These are phyloP conservation scores for Cliona cf. orientalis DNA, from an alignment of 37 sponge, comb jelly and placozoan species.

Conservation along the genomic window DNA sequence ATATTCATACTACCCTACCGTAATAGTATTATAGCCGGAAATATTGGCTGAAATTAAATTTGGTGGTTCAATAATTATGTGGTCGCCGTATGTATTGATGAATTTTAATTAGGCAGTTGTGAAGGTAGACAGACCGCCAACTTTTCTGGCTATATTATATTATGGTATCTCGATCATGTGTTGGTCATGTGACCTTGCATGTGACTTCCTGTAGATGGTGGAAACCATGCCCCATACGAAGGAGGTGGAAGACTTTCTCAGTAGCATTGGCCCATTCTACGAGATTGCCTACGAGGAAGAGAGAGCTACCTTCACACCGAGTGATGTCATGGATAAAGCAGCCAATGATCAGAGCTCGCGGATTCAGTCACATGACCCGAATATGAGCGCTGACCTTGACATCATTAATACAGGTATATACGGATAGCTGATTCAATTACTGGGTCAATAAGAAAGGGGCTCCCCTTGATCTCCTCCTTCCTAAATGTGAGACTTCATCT, in stretches of 20 bases:
- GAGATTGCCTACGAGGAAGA: slow-evolving; percentile 23
- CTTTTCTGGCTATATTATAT: too few relatives aligned
- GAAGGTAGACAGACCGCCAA: too few relatives aligned
- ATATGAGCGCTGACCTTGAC: too few relatives aligned
- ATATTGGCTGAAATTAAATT: too few relatives aligned
- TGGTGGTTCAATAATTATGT: too few relatives aligned
- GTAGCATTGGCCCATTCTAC: slow-evolving; percentile 51
- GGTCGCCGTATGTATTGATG: too few relatives aligned
- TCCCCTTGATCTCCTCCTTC: background rate
- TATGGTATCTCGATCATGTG: background rate
- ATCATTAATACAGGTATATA: too few relatives aligned
- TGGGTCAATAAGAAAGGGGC: slow-evolving; percentile 1
- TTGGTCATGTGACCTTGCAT: background rate
- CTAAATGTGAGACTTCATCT: too few relatives aligned
- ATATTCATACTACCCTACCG: too few relatives aligned
- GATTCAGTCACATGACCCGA: too few relatives aligned
- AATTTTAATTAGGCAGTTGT: too few relatives aligned
- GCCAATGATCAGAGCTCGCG: background rate
- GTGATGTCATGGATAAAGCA: background rate
- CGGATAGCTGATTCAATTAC: slow-evolving; percentile 54
- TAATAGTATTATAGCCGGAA: too few relatives aligned
- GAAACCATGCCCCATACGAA: slow-evolving; percentile 75
- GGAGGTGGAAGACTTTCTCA: slow-evolving; percentile 64
- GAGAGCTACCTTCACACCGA: background rate
- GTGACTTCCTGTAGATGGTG: slow-evolving; percentile 33